Base-by-base conservation (phyloP, 2,113 vertebrate species). In the Andinoacara biseriatus region DNA sequence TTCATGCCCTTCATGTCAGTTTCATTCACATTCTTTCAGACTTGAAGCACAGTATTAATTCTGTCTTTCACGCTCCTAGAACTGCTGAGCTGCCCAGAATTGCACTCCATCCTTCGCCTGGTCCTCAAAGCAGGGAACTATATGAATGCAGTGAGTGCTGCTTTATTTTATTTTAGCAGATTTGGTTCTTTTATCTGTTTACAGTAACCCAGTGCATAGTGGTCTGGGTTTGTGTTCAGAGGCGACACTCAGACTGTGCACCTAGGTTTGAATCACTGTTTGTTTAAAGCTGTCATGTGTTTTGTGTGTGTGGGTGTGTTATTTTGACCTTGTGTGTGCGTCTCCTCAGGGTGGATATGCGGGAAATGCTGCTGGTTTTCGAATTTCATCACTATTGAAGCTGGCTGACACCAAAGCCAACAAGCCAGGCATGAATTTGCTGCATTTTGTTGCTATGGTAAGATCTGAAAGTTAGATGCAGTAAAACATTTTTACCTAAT, bases 391-490 rank as follows among this genome's bases (percentile, higher is more conserved):
- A 1, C 92, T 97, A 31, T 96, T 97, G 43, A 96, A 96, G 82
- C 90, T 97, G 82, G 95, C 96, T 0, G 97, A 97, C 93, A 96
- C 96, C 76, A 97, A 96, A 93, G 96, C 96, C 90, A 97, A 96
- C 90, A 95, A 96, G 85, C 97, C 96, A 0, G 96, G 96, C 83
- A 93, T 96, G 95, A 96, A 97, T 91, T 93, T 97, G 46, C 93
- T 97, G 76, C 97, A 97, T 91, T 97, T 96, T 26, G 95, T 97
- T 20, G 97, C 96, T n/a, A 96, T 96, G 97, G 97, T 97, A 94
- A 93, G 96, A 85, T 29, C 6, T 75, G 1, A 72, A 33, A 29
- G 76, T 5, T 46, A 43, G 29, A 33, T 18, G 24, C 6, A 9
- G 5, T 57, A 46, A 52, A 20, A 69, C 29, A 20, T 31, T 13